Evolutionary conservation across 1,140 invertebrate species (phyloP).

Genomic region (Gerris buenoi): DNA sequence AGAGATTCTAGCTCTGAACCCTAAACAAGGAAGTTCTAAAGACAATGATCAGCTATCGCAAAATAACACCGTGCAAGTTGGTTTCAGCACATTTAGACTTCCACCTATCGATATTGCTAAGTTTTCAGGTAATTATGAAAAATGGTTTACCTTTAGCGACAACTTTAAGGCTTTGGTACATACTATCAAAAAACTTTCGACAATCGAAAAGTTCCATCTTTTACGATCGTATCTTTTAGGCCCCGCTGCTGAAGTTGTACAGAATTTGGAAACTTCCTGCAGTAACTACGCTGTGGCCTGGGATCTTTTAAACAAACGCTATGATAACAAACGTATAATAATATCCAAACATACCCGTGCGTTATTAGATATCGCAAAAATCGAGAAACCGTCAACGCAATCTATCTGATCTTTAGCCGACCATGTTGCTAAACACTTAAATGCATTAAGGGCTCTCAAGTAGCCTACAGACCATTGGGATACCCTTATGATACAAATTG

Average conservation of each 20-base stretch:
- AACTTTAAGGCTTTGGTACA: not conserved
- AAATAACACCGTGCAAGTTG: not conserved
- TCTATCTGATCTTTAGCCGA: not conserved
- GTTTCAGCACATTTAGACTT: not conserved
- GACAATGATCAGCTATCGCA: not conserved
- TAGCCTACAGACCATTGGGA: not conserved
- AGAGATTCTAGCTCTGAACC: not conserved
- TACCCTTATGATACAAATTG: not conserved
- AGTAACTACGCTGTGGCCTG: not conserved
- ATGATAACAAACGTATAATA: not conserved
- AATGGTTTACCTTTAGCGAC: not conserved
- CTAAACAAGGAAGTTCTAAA: not conserved
- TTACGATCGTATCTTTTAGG: not conserved
- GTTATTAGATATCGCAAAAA: not conserved
- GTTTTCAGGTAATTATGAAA: not conserved
- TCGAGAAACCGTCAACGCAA: not conserved
- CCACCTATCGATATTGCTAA: not conserved
- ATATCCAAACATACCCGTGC: not conserved
- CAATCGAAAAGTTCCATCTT: not conserved
- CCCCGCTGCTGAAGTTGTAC: not conserved
- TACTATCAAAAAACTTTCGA: not conserved
- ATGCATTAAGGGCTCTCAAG: not conserved
- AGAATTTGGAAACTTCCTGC: not conserved
- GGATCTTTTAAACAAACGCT: not conserved
- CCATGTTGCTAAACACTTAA: not conserved